Evolutionary conservation across 2,797 vertebrate genomes (phyloP).

Genomic region (Aphelocoma californica): DNA sequence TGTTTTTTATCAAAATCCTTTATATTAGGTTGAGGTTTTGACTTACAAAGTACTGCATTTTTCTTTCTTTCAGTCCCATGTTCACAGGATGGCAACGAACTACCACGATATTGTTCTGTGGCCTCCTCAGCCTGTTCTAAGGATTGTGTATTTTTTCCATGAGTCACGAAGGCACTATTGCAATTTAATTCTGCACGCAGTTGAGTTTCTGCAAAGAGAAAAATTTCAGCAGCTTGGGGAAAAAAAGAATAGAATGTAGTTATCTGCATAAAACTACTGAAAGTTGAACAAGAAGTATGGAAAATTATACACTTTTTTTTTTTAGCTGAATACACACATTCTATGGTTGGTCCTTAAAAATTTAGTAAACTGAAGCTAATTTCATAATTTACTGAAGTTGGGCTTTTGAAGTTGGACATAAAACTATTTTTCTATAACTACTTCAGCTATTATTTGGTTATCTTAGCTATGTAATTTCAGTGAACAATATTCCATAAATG

Average conservation of each 20-base stretch:
- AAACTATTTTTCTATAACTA: neutral
- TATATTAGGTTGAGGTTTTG: neutral
- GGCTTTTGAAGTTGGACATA: neutral
- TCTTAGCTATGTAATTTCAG: neutral
- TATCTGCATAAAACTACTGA: neutral
- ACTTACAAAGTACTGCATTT: neutral
- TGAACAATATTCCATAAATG: neutral
- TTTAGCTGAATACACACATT: neutral
- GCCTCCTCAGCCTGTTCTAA: neutral
- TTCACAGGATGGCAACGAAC: neutral
- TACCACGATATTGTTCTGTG: neutral
- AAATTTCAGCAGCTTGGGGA: neutral
- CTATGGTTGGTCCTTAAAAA: neutral
- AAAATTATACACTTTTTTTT: neutral
- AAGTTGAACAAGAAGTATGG: neutral
- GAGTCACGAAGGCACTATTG: neutral
- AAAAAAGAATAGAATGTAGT: neutral
- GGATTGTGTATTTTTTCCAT: neutral
- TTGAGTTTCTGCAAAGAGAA: conserved; percentile 48
- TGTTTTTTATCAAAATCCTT: conserved; percentile 30
- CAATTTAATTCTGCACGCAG: neutral
- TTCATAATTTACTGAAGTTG: neutral
- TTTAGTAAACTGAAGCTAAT: neutral
- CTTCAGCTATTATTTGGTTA: neutral
- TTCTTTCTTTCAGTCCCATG: conserved; percentile 32